A percentile compares a stretch with the other conserved stretches of the same genome.
phyloP scores from a whole-genome alignment of 1,140 invertebrate genomes.

The Lucilia sericata region DNA sequence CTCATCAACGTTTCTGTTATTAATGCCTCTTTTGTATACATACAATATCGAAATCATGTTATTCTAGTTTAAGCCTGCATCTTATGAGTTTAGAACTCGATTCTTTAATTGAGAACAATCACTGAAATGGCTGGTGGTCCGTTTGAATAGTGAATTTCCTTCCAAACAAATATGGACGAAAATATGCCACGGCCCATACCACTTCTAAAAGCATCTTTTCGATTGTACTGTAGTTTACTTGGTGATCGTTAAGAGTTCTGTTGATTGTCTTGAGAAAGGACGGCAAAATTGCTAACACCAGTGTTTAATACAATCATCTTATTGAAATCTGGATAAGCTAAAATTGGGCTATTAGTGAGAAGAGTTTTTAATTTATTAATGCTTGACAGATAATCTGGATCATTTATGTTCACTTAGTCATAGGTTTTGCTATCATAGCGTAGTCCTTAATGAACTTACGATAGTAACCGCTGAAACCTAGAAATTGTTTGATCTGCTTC shows the following conservation, averaged over 20 bases:
- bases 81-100: not conserved
- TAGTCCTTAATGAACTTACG: conserved; percentile 12
- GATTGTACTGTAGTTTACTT: too few relatives aligned
- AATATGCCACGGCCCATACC: too few relatives aligned
- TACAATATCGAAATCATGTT: conserved; percentile 4
- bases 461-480: conserved; percentile 10
- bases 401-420: too few relatives aligned
- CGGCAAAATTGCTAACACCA: not conserved
- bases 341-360: not conserved
- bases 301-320: too few relatives aligned
- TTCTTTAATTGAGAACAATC: not conserved
- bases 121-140: not conserved
- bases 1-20: not conserved
- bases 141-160: too few relatives aligned
- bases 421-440: not conserved
- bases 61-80: not conserved
- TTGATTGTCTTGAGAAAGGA: not conserved
- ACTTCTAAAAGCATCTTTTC: too few relatives aligned
- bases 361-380: not conserved
- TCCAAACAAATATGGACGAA: too few relatives aligned
- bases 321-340: not conserved
- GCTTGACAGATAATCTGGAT: not conserved
- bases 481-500: conserved; percentile 14
- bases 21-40: not conserved
- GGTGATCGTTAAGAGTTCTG: too few relatives aligned